Evolutionary conservation across 1,140 invertebrate species (phyloP).

Genomic region (Calosoma granatense): DNA sequence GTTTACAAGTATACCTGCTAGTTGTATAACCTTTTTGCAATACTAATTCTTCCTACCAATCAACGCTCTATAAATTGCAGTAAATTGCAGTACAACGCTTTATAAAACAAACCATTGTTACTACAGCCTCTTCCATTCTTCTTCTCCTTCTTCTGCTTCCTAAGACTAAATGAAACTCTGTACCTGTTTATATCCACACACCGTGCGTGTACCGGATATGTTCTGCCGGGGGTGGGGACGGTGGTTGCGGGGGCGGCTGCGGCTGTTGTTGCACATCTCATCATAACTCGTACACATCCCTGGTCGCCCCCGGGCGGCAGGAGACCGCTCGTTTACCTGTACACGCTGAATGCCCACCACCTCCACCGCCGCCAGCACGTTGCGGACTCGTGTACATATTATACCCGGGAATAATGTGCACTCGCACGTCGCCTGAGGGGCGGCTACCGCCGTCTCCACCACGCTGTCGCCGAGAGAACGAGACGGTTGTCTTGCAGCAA

Average conservation of each 20-base stretch:
- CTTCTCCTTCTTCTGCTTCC: too few relatives aligned
- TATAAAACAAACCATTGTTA: too few relatives aligned
- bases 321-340: slow-evolving; percentile 33
- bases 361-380: slow-evolving; percentile 29
- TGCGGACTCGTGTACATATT: slow-evolving; percentile 57
- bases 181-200: slow-evolving; percentile 1
- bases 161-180: too few relatives aligned
- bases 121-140: too few relatives aligned
- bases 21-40: too few relatives aligned
- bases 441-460: slow-evolving; percentile 40
- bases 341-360: too few relatives aligned
- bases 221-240: not conserved
- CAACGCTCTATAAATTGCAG: too few relatives aligned
- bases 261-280: slow-evolving; percentile 24
- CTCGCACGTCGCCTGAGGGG: slow-evolving; percentile 53
- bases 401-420: slow-evolving; percentile 67
- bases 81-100: too few relatives aligned
- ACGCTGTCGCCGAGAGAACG: slow-evolving; percentile 52
- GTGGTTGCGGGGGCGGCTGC: not conserved
- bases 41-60: too few relatives aligned
- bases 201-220: not conserved
- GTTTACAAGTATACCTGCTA: too few relatives aligned
- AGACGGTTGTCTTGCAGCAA: slow-evolving; percentile 69
- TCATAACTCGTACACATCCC: slow-evolving; percentile 51
- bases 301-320: slow-evolving; percentile 29